Conservation (phyloP, 2,113 vertebrate species). For the Prolemur simus region DNA sequence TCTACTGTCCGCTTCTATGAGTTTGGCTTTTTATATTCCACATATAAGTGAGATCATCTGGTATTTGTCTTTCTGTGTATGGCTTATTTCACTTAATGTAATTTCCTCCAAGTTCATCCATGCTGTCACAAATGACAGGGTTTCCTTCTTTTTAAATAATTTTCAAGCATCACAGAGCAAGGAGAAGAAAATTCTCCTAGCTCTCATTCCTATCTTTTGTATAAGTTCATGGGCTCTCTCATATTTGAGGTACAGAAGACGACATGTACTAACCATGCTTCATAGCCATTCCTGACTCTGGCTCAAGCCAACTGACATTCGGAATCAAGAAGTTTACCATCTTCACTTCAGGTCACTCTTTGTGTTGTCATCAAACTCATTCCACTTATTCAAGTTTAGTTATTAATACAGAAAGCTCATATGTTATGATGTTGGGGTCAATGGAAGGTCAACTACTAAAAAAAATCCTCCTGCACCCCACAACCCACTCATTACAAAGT, state of each 20-base stretch:
- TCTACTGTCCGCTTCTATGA: background rate
- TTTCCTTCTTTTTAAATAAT: background rate
- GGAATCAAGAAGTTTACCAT: background rate
- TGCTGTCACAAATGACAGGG: background rate
- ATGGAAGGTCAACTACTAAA: background rate
- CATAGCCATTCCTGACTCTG: background rate
- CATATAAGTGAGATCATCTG: background rate
- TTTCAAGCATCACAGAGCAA: background rate
- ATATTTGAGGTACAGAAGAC: conserved; percentile 1
- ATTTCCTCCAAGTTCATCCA: background rate
- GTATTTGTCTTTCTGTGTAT: background rate
- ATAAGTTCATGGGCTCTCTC: background rate
- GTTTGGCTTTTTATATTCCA: background rate
- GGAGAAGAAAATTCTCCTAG: background rate
- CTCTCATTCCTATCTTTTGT: background rate
- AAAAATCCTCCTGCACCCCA: background rate
- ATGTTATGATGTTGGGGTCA: background rate
- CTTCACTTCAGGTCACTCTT: background rate
- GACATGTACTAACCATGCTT: background rate
- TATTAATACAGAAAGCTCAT: background rate
- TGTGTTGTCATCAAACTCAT: background rate
- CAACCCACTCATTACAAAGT: background rate
- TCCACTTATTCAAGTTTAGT: background rate
- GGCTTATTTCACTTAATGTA: background rate
- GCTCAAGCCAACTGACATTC: background rate